Percentiles rank a stretch among this genome's conserved stretches.
These are phyloP conservation scores for Sturmia bella DNA, from an alignment of 2,888 invertebrate species.

Conservation along the genomic window DNA sequence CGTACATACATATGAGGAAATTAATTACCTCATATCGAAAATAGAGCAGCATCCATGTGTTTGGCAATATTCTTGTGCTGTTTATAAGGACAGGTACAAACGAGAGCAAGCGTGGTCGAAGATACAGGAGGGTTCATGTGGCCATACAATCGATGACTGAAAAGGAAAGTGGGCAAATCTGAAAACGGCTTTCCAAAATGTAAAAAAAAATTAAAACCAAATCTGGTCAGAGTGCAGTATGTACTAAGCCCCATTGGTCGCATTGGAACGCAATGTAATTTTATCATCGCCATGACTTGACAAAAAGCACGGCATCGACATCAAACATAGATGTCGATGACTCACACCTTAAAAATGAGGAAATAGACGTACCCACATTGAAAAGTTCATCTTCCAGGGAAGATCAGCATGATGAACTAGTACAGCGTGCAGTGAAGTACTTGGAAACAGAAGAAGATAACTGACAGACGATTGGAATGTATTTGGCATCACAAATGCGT, in stretches of 20 bases:
- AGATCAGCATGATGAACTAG: too few relatives aligned
- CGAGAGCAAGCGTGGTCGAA: slow-evolving; percentile 42
- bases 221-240: slow-evolving; percentile 38
- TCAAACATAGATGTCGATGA: too few relatives aligned
- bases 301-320: too few relatives aligned
- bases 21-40: background rate
- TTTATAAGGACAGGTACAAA: slow-evolving; percentile 30
- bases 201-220: slow-evolving; percentile 41
- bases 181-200: slow-evolving; percentile 42
- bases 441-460: too few relatives aligned
- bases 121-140: slow-evolving; percentile 4
- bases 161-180: slow-evolving; percentile 43
- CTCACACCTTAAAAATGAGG: too few relatives aligned
- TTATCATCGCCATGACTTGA: background rate
- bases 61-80: slow-evolving; percentile 38
- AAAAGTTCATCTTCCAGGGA: too few relatives aligned
- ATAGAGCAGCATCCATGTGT: slow-evolving; percentile 34
- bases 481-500: slow-evolving; percentile 20
- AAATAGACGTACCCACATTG: too few relatives aligned
- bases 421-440: too few relatives aligned
- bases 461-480: background rate
- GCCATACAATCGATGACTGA: slow-evolving; percentile 35
- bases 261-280: slow-evolving; percentile 46
- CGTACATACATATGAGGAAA: too few relatives aligned
- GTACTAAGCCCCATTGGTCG: slow-evolving; percentile 38